phyloP scores from a whole-genome alignment of 2,113 vertebrate species.

The Empidonax traillii region DNA sequence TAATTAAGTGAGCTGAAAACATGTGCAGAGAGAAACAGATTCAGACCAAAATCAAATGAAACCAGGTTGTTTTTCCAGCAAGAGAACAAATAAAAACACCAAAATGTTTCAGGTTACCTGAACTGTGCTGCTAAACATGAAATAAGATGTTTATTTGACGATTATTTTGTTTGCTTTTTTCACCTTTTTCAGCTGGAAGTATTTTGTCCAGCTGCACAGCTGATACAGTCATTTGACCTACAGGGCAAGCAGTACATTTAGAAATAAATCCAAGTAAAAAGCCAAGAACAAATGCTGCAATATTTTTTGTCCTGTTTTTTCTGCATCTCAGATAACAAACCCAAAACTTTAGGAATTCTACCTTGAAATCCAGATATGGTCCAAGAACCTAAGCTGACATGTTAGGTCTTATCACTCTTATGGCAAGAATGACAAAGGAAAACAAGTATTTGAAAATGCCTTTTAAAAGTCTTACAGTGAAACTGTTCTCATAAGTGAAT shows the following conservation, averaged over 20 bases:
- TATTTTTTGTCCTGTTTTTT: slow-evolving; percentile 29
- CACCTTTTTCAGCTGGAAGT: not conserved
- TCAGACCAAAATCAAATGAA: not conserved
- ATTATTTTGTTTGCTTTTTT: not conserved
- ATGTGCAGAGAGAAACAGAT: not conserved
- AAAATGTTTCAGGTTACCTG: not conserved
- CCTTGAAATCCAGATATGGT: not conserved
- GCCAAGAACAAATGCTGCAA: not conserved
- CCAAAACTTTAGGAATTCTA: not conserved
- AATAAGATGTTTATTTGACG: not conserved
- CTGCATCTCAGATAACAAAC: slow-evolving; percentile 6
- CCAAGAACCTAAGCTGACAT: not conserved
- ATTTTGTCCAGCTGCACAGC: not conserved
- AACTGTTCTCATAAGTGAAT: slow-evolving; percentile 63
- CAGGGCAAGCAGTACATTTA: not conserved
- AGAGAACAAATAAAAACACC: not conserved
- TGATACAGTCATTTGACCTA: not conserved
- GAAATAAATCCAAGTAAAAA: slow-evolving; percentile 48
- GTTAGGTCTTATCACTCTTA: slow-evolving; percentile 20
- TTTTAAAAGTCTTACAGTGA: slow-evolving; percentile 20
- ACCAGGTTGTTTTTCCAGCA: not conserved
- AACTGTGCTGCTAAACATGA: not conserved
- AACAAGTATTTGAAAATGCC: slow-evolving; percentile 30
- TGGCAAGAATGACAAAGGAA: slow-evolving; percentile 40
- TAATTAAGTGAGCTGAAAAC: not conserved